Percentiles rank a stretch among this genome's conserved stretches.
Evolutionary conservation across 2,797 vertebrate genomes (phyloP).

Genomic region (Micrastur ruficollis): DNA sequence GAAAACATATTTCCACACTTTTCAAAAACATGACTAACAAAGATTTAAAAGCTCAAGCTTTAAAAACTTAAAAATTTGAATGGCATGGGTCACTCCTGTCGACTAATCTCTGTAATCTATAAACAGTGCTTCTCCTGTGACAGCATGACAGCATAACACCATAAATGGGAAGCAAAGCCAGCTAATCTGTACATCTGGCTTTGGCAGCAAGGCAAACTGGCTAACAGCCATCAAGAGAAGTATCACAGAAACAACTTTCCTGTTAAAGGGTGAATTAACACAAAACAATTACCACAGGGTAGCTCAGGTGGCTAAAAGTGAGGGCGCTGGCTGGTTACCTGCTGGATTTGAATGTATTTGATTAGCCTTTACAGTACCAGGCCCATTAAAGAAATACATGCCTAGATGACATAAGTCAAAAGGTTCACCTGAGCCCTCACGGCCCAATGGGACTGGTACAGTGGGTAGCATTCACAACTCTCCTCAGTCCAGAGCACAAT

Average conservation of each 20-base stretch:
- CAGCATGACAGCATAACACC: accelerated
- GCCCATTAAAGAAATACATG: background rate
- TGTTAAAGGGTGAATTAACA: background rate
- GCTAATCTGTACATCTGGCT: background rate
- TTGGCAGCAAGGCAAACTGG: background rate
- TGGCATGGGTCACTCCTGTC: background rate
- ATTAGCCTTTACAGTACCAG: background rate
- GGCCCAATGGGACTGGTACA: background rate
- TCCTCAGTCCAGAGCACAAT: background rate
- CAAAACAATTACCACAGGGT: background rate
- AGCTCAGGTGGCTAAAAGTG: background rate
- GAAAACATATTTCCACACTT: background rate
- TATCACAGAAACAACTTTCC: background rate
- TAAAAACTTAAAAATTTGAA: background rate
- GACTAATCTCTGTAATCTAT: background rate
- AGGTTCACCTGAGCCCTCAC: background rate
- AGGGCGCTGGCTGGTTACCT: background rate
- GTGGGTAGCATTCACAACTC: background rate
- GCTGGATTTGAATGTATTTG: background rate
- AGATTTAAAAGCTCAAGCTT: background rate
- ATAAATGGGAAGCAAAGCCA: background rate
- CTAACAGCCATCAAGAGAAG: background rate
- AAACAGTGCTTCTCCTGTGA: background rate
- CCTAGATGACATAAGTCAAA: background rate
- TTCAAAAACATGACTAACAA: background rate